Conservation (phyloP, 2,888 invertebrate species). For the Drosophila buzzatii region DNA sequence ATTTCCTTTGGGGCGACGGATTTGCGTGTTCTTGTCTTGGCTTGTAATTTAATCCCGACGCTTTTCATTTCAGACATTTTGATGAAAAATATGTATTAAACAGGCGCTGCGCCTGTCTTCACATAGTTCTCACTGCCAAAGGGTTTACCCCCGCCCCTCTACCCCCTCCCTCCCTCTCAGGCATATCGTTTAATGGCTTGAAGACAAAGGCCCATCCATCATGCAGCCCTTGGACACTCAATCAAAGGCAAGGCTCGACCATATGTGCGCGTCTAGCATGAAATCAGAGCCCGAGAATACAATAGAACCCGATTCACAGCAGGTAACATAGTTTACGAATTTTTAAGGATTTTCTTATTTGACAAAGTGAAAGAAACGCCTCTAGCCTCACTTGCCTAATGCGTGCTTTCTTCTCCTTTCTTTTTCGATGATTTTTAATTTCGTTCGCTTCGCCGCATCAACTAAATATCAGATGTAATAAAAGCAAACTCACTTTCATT, state of each 20-base stretch:
- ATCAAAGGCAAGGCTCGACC: slow-evolving; percentile 37
- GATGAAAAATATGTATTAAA: slow-evolving; percentile 38
- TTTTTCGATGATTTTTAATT: not conserved
- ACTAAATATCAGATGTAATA: not conserved
- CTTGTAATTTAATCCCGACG: slow-evolving; percentile 70
- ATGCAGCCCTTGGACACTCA: slow-evolving; percentile 41
- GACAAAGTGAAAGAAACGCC: slow-evolving; percentile 6
- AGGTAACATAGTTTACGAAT: not conserved
- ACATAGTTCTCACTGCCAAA: slow-evolving; percentile 20
- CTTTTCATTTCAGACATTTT: slow-evolving; percentile 41
- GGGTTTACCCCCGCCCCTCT: not conserved
- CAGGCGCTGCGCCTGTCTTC: slow-evolving; percentile 4
- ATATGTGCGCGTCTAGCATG: slow-evolving; percentile 14
- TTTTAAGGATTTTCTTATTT: not conserved
- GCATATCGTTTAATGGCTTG: not conserved
- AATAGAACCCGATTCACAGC: slow-evolving; percentile 2
- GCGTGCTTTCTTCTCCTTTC: not conserved
- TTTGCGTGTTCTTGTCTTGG: slow-evolving; percentile 46
- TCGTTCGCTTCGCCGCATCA: not conserved
- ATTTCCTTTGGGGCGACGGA: slow-evolving; percentile 47
- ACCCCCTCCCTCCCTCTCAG: not conserved
- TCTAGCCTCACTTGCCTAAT: not conserved
- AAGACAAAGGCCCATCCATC: slow-evolving; percentile 35
- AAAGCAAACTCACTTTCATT: not conserved
- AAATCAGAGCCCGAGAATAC: slow-evolving; percentile 11